Conservation (phyloP, 2,797 vertebrate genomes). For the Dermochelys coriacea region DNA sequence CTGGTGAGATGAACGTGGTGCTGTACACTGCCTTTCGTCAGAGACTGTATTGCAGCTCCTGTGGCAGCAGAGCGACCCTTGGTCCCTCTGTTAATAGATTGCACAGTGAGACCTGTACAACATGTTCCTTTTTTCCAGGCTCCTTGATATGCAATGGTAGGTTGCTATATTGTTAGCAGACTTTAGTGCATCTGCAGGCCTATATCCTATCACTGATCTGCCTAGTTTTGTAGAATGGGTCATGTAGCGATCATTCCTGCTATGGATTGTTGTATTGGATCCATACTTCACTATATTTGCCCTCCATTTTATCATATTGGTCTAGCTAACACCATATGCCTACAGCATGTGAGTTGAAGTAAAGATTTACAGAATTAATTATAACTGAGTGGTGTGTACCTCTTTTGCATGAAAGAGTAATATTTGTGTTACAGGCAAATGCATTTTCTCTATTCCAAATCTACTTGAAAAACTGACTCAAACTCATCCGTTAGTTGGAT, state of each 20-base stretch:
- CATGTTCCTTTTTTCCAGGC: neutral
- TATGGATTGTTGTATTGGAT: neutral
- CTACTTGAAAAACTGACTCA: neutral
- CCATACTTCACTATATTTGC: neutral
- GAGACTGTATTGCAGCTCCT: neutral
- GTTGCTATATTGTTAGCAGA: neutral
- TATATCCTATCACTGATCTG: neutral
- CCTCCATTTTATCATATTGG: neutral
- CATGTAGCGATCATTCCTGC: neutral
- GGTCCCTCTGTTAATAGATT: neutral
- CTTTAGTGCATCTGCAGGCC: neutral
- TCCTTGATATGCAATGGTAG: neutral
- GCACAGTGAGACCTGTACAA: neutral
- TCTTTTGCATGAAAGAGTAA: neutral
- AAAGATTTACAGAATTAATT: neutral
- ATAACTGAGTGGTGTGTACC: neutral
- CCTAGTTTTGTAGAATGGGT: neutral
- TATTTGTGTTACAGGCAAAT: neutral
- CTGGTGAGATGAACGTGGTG: neutral
- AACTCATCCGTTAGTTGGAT: neutral
- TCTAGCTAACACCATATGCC: neutral
- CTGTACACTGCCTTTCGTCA: neutral
- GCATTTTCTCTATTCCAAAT: neutral
- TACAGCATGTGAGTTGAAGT: neutral
- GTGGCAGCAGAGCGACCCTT: neutral